Evolutionary conservation across 2,113 vertebrate genomes (phyloP).

Genomic region (Ariopsis seemanni): DNA sequence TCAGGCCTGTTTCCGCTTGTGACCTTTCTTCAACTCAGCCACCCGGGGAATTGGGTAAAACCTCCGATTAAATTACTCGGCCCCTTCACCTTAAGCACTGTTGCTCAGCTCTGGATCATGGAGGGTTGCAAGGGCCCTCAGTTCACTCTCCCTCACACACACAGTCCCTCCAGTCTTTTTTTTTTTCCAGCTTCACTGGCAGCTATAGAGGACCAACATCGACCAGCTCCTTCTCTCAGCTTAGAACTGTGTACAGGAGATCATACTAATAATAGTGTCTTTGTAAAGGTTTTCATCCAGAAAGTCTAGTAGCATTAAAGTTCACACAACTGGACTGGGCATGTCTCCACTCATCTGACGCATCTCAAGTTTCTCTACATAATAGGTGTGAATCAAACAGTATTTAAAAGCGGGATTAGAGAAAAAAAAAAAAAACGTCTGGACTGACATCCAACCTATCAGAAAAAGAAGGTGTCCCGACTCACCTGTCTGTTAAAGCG

Average conservation of each 20-base stretch:
- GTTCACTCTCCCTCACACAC: slow-evolving; percentile 51
- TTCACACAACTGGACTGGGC: neutral
- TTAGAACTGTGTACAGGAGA: neutral
- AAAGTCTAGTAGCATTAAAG: too few species aligned
- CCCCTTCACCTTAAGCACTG: slow-evolving; percentile 76
- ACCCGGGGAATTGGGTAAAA: slow-evolving; percentile 76
- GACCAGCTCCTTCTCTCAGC: slow-evolving; percentile 6
- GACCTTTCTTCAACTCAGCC: slow-evolving; percentile 79
- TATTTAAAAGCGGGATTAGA: neutral
- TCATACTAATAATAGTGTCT: neutral
- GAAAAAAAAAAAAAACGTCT: too few species aligned
- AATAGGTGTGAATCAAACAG: neutral
- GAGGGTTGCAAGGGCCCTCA: slow-evolving; percentile 62
- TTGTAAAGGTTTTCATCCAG: neutral
- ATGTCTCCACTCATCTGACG: neutral
- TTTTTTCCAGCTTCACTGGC: slow-evolving; percentile 27
- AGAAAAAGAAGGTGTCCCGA: neutral
- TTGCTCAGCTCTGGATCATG: slow-evolving; percentile 71
- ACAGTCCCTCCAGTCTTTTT: slow-evolving; percentile 16
- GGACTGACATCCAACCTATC: neutral
- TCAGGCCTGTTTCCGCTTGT: slow-evolving; percentile 63
- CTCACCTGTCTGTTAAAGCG: neutral
- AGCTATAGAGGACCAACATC: slow-evolving; percentile 9
- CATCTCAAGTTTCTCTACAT: neutral
- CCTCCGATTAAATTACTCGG: slow-evolving; percentile 77